Base-by-base conservation (phyloP, 2,797 vertebrate species). In the Catostomus latipinnis region DNA sequence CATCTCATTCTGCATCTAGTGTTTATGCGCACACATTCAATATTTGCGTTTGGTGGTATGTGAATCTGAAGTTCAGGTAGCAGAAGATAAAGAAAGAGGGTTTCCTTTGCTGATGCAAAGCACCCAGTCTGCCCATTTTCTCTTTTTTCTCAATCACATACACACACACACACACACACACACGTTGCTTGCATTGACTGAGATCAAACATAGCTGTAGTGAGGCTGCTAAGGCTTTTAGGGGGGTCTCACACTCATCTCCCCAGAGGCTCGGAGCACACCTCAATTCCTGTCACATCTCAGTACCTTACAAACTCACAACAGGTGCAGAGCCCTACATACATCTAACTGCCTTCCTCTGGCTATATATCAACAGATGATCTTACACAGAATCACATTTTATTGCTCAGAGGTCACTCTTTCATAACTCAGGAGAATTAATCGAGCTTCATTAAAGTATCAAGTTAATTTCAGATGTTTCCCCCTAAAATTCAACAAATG, bases 21-120 rank as follows among this genome's bases (percentile, higher is more conserved):
- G 77, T 71, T 76, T 76, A 75, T 61, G 69, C 74, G 56, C 71
- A 60, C 63, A 61, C n/a, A 57, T 34, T 34, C 34, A 34, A 4
- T 16, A 22, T 54, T 61, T 81, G 71, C 72, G 61, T 81, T 76
- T 72, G 62, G 57, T 63, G 56, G 43, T 66, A 46, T 58, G 68
- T 71, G 34, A 69, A 72, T 62, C 71, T 81, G 71, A 71, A 76
- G 68, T 76, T 73, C 71, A 73, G 91, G 88, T 91, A 91, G 80
- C 68, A 82, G 87, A 90, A 87, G 89, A 91, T 89, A 86, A 80
- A 89, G 80, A 83, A 85, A 85, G 83, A 91, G 83, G 88, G 91
- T 89, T 91, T 91, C 88, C 89, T 91, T 85, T 86, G 84, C 88
- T 91, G 90, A 92, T 92, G 89, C 90, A 91, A 91, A 85, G 71